A percentile compares a stretch with the other conserved stretches of the same genome.
Evolutionary conservation across 2,113 vertebrate species (phyloP).

Genomic region (Ceyx cyanopectus): DNA sequence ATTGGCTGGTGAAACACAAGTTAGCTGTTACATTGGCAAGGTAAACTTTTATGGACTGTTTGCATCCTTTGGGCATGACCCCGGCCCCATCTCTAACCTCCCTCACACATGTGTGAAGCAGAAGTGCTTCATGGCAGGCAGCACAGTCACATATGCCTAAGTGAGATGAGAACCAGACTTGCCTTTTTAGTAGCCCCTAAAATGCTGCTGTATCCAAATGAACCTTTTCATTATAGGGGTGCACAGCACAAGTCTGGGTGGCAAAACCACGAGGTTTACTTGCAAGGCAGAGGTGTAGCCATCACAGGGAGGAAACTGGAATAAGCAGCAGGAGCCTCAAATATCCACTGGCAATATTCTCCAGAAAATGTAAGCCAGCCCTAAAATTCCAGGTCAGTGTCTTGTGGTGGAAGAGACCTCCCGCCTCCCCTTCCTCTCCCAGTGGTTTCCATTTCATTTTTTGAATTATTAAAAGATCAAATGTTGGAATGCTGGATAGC

Average conservation of each 20-base stretch:
- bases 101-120: constrained; percentile 4
- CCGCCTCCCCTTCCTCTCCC: not conserved
- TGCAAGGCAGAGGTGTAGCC: not conserved
- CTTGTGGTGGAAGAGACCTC: not conserved
- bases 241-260: fast-evolving
- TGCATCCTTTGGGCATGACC: not conserved
- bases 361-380: not conserved
- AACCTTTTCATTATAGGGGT: not conserved
- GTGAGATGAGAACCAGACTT: constrained; percentile 6
- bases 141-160: not conserved
- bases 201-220: not conserved
- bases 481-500: constrained; percentile 80
- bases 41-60: not conserved
- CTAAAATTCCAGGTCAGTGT: constrained; percentile 28
- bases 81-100: not conserved
- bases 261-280: not conserved
- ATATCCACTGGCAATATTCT: not conserved
- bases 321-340: not conserved
- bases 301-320: not conserved
- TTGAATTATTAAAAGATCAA: constrained; percentile 79
- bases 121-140: not conserved
- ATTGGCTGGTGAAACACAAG: not conserved
- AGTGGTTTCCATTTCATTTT: constrained; percentile 71
- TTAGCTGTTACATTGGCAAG: not conserved
- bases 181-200: constrained; percentile 8